Evolutionary conservation across 37 sponge, comb jelly and placozoan genomes (phyloP), one percentile per base, ranked within the genome.

Genomic region (Geodia barretti): DNA sequence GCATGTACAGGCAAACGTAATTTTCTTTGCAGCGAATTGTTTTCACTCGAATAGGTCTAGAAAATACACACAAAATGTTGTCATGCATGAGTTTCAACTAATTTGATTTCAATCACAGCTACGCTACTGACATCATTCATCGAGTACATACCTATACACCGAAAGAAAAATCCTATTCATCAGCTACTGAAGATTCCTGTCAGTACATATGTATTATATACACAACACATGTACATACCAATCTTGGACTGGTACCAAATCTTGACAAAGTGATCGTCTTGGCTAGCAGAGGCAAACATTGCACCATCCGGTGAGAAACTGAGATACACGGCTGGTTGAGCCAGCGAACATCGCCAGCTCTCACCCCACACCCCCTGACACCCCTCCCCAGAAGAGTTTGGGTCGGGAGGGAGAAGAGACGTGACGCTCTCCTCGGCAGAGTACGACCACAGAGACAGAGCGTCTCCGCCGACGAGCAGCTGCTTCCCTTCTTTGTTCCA

Each of bases 181-280:
- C n/a, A n/a, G n/a, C n/a, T n/a, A n/a, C n/a, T n/a, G n/a, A n/a
- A n/a, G n/a, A n/a, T n/a, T n/a, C n/a, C n/a, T n/a, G n/a, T n/a
- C n/a, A n/a, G n/a, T n/a, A n/a, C n/a, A n/a, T n/a, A n/a, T n/a
- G n/a, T n/a, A n/a, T n/a, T n/a, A n/a, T n/a, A n/a, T n/a, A n/a
- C n/a, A n/a, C n/a, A n/a, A 47, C 54, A 47, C 54, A 47, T 47
- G 14, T 14, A 47, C 54, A 47, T 14, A 47, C 54, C 54, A 17
- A 14, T 14, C 54, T 47, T 54, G 29, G 47, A 34, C 73, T 76
- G 78, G 37, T 87, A 93, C 96, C 96, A 96, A 4, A 96, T 82
- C 81, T 96, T 96, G 24, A 96, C 88, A 33, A 90, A 61, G 32
- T 85, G 36, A 32, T 93, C 94, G 72, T 84, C 80, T 94, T 96